These are phyloP conservation scores for Lepidonotus clava DNA, from an alignment of 2,888 invertebrate species.

Conservation along the genomic window DNA sequence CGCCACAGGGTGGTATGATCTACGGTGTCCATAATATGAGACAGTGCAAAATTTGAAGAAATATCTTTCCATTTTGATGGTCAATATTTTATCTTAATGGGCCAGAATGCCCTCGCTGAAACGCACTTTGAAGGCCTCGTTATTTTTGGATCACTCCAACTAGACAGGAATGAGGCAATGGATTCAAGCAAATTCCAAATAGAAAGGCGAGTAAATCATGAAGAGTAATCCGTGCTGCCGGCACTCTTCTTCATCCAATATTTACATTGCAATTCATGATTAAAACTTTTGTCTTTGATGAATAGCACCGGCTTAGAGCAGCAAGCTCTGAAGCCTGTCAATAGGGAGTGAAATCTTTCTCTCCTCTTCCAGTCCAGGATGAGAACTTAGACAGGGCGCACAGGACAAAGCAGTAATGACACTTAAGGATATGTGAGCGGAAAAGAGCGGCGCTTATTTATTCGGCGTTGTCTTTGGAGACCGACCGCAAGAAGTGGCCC, in stretches of 20 bases:
- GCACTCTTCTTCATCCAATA: background rate
- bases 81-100: constrained; percentile 1
- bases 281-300: background rate
- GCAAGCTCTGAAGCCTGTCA: background rate
- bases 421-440: background rate
- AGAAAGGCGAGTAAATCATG: constrained; percentile 2
- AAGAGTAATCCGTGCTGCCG: background rate
- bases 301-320: background rate
- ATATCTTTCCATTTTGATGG: background rate
- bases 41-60: background rate
- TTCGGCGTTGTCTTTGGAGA: background rate
- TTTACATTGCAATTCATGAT: background rate
- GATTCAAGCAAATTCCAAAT: background rate
- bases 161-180: background rate
- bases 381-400: background rate
- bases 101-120: background rate
- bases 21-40: background rate
- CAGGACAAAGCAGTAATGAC: background rate
- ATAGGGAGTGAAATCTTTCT: background rate
- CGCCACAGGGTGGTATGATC: background rate
- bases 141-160: background rate
- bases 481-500: background rate
- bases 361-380: background rate
- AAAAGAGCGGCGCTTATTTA: background rate
- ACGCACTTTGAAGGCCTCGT: background rate